Evolutionary conservation across 2,113 vertebrate species (phyloP), one percentile per base, ranked within the genome.

Genomic region (Boleophthalmus pectinirostris): DNA sequence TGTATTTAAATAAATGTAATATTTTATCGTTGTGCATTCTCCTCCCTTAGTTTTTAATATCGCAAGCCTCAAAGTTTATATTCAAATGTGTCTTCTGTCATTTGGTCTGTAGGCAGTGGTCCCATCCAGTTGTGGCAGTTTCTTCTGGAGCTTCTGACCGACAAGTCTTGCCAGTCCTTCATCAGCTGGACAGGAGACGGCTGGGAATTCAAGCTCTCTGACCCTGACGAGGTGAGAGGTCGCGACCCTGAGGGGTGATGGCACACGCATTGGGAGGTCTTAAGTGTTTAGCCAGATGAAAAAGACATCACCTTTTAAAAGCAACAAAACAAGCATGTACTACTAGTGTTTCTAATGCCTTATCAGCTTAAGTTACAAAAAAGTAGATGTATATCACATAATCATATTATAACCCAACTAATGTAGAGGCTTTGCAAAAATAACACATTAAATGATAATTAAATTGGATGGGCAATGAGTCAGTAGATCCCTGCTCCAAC

Each of bases 181-280:
- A 99, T 99, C 94, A 99, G 98, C 93, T 99, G 98, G 98, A 99
- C 98, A 16, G 98, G 98, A 12, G 97, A 99, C 20, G 98, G 98
- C 92, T 99, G 98, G 98, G 98, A 99, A 90, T 99, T 99, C 92
- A 99, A 99, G 82, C 96, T 99, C 16, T 99, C 98, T 0, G 98
- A 99, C 91, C 98, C 98, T 61, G 98, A 99, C 1, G 98, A 99
- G 98, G 98, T 99, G 95, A 91, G 92, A 84, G 77, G 82, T 79
- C 66, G n/a, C 12, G 78, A 86, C 85, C 83, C 47, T 5, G 7
- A 74, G 56, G 82, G 75, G 75, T 81, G 75, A 72, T n/a, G 74
- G 65, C 68, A 70, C 87, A 78, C 83, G 14, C 70, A 73, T 70
- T 87, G 85, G 86, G 88, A 87, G 89, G 87, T 90, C 88, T 65